A percentile compares a stretch with the other conserved stretches of the same genome.
phyloP scores from a whole-genome alignment of 2,113 vertebrate genomes.

The Etheostoma cragini region DNA sequence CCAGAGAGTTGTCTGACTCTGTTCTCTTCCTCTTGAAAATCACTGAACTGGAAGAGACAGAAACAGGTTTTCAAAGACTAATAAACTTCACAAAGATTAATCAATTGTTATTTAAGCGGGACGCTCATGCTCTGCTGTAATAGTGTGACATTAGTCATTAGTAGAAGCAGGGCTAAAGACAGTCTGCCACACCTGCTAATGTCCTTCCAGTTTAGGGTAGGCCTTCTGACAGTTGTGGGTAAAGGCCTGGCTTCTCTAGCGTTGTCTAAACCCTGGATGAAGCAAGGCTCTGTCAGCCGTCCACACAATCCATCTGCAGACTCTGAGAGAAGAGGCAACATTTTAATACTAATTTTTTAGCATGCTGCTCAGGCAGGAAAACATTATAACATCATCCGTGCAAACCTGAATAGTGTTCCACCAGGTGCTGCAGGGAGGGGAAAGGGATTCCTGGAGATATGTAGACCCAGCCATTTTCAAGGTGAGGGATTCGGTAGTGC shows the following conservation, averaged over 20 bases:
- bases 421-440: slow-evolving; percentile 84
- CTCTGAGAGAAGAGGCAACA: slow-evolving; percentile 73
- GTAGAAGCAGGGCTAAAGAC: not conserved
- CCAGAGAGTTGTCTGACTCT: slow-evolving; percentile 72
- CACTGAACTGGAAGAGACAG: slow-evolving; percentile 76
- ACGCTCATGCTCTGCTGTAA: not conserved
- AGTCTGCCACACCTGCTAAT: slow-evolving; percentile 84
- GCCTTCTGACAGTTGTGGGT: slow-evolving; percentile 71
- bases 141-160: slow-evolving; percentile 38
- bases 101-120: not conserved
- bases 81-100: not conserved
- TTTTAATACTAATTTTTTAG: not conserved
- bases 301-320: slow-evolving; percentile 83
- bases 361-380: not conserved
- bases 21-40: slow-evolving; percentile 73
- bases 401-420: slow-evolving; percentile 89
- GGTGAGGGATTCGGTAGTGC: slow-evolving; percentile 86
- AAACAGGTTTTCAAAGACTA: not conserved
- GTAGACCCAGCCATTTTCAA: slow-evolving; percentile 89
- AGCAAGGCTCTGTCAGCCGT: slow-evolving; percentile 83
- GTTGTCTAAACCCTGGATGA: slow-evolving; percentile 36
- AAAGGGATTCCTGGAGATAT: slow-evolving; percentile 87
- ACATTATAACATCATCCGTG: not conserved
- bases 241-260: slow-evolving; percentile 29
- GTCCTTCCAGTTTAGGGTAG: slow-evolving; percentile 86